Evolutionary conservation across 2,888 invertebrate species (phyloP), one percentile per base, ranked within the genome.

Genomic region (Drosophila robusta): DNA sequence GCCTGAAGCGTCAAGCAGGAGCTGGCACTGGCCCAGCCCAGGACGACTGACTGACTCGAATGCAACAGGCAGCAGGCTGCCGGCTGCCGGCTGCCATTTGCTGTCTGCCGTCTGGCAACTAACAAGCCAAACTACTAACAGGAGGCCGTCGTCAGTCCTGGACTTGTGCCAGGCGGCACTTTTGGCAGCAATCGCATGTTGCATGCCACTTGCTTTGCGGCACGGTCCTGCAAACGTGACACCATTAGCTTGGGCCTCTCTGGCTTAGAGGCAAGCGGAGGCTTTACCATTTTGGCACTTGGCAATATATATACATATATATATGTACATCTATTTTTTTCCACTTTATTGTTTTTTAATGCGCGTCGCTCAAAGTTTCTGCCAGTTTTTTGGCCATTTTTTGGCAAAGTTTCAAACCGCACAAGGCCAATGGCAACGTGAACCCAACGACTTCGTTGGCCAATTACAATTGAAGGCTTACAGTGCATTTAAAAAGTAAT

Each of bases 401-500:
- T 78, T 83, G 84, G 84, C 84, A 88, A 86, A 80, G 78, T 78
- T 80, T 84, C 87, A 80, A 72, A 70, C 81, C 83, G 69, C 82
- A 73, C 61, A 36, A 61, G 67, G 51, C 71, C 57, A 56, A 55
- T 65, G 46, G 41, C 51, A 26, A 50, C 24, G 45, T 46, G 55
- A 18, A 38, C 29, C 11, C 61, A 65, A 63, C 68, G 62, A 41
- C 55, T 51, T 51, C 49, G 51, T 44, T 64, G 83, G 80, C 85
- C 87, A 84, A 88, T 84, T 89, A 88, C 89, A 87, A 84, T 84
- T 84, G 84, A 70, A 73, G 87, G 87, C 84, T 88, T 87, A 90
- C 89, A 88, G 85, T 91, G 90, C 90, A 90, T 91, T 90, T 89
- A 90, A 90, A 90, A 90, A 89, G 91, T 91, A 90, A 90, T 90